Evolutionary conservation across 2,888 invertebrate species (phyloP).

Genomic region (Lacanobia wlatinum): DNA sequence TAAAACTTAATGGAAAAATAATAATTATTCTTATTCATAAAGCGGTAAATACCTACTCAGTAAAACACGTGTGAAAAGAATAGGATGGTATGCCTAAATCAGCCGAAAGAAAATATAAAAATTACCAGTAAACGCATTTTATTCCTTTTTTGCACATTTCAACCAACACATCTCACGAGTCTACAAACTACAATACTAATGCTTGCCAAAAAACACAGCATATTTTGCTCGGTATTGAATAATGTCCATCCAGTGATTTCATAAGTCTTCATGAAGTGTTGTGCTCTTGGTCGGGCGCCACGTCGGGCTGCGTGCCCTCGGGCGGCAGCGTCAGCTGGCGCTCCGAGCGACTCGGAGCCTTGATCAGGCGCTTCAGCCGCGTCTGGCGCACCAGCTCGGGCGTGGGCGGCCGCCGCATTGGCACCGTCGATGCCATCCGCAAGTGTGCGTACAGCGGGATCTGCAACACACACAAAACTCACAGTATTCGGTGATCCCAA

Average conservation of each 20-base stretch:
- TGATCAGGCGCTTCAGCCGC: conserved; percentile 72
- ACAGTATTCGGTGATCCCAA: neutral
- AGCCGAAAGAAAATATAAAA: neutral
- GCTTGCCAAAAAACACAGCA: neutral
- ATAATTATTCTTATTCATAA: too few species aligned
- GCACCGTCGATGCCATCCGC: conserved; percentile 90
- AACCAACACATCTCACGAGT: neutral
- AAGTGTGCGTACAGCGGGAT: conserved; percentile 94
- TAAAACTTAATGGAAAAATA: too few species aligned
- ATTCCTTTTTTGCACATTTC: neutral
- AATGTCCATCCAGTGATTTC: neutral
- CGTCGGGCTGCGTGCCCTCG: neutral
- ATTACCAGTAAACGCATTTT: conserved; percentile 14
- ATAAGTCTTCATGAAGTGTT: neutral
- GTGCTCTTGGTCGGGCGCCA: neutral
- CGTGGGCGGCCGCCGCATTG: conserved; percentile 90
- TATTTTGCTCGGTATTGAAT: neutral
- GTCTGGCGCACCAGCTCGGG: conserved; percentile 89
- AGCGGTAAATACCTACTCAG: too few species aligned
- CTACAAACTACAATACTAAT: neutral
- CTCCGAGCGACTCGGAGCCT: neutral
- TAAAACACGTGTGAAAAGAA: too few species aligned
- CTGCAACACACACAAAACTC: conserved; percentile 74
- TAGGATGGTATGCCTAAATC: too few species aligned
- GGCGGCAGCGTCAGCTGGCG: conserved; percentile 38